Base-by-base conservation (phyloP, 1,140 invertebrate genomes). In the Aplysia californica region DNA sequence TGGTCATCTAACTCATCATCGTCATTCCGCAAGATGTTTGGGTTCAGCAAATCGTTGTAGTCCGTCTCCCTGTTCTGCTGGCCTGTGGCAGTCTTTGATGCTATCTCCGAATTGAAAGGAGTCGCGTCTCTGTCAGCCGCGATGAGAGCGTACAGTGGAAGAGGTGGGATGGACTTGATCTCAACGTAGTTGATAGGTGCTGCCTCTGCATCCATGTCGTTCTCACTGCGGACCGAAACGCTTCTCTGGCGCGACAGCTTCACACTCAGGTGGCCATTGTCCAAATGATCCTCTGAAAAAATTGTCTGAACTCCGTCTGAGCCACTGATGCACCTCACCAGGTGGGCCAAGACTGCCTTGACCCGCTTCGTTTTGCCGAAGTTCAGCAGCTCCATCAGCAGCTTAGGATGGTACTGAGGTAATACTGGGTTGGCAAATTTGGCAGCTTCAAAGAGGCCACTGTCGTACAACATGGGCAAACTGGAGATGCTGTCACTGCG, bases 381-480 rank as follows among this genome's bases (percentile, higher is more conserved):
- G 90, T 99, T 99, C 0, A 99, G 91, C n/a, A 99, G 90, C 88
- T 99, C 98, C 95, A 99, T 98, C 2, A 99, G 90, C 85, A 99
- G 97, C 87, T 98, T 98, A 0, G 98, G 98, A 92, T 99, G 98
- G 90, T 99, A 99, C 85, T 99, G 98, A 0, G 98, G 98, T 76
- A 99, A 89, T n/a, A 99, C 97, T 0, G 98, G 98, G 86, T 96
- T 91, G 6, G 96, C 96, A 81, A 98, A 95, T 66, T 96, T 92
- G n/a, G 96, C 96, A 0, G 97, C 97, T 88, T 99, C 97, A 91
- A 99, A 99, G 39, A 99, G 87, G 0, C 98, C 97, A 86, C 96
- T 96, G 88, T 98, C 96, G 0, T 89, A 86, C 38, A 89, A 85
- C 58, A 87, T 76, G 10, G 78, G 75, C 55, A 86, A 69, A 72